A percentile compares a stretch with the other conserved stretches of the same genome.
Conservation (phyloP, 1,140 invertebrate genomes). For the Drosophila subpulchrella region DNA sequence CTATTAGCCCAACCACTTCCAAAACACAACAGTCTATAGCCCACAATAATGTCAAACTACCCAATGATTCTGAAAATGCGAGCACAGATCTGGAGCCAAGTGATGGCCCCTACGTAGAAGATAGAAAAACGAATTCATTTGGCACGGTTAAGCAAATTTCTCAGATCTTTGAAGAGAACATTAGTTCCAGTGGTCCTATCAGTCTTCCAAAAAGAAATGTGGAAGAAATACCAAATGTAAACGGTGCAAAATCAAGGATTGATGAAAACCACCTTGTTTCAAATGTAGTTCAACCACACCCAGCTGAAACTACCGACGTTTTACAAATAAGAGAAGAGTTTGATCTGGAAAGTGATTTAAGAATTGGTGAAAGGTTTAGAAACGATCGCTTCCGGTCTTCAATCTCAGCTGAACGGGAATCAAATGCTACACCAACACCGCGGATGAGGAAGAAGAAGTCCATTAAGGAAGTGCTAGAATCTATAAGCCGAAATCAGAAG, state of each 20-base stretch:
- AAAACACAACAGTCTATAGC: background rate
- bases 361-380: background rate
- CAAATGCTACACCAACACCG: slow-evolving; percentile 9
- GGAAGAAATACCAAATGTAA: background rate
- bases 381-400: slow-evolving; percentile 5
- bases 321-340: slow-evolving; percentile 31
- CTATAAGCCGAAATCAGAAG: slow-evolving; percentile 80
- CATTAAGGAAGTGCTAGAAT: slow-evolving; percentile 83
- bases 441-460: slow-evolving; percentile 60
- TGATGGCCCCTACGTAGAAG: background rate
- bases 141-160: slow-evolving; percentile 38
- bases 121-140: slow-evolving; percentile 34
- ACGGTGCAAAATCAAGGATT: slow-evolving; percentile 12
- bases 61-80: background rate
- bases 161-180: slow-evolving; percentile 42
- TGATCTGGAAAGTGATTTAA: slow-evolving; percentile 19
- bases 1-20: background rate
- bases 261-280: slow-evolving; percentile 2
- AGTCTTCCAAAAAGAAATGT: slow-evolving; percentile 7
- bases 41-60: background rate
- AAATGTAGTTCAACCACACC: background rate
- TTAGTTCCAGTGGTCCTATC: slow-evolving; percentile 16
- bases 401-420: slow-evolving; percentile 6
- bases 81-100: background rate
- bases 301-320: slow-evolving; percentile 3